Percentiles rank a stretch among this genome's conserved stretches.
These are phyloP conservation scores for Fulmarus glacialis DNA, from an alignment of 2,113 vertebrate genomes.

Conservation along the genomic window DNA sequence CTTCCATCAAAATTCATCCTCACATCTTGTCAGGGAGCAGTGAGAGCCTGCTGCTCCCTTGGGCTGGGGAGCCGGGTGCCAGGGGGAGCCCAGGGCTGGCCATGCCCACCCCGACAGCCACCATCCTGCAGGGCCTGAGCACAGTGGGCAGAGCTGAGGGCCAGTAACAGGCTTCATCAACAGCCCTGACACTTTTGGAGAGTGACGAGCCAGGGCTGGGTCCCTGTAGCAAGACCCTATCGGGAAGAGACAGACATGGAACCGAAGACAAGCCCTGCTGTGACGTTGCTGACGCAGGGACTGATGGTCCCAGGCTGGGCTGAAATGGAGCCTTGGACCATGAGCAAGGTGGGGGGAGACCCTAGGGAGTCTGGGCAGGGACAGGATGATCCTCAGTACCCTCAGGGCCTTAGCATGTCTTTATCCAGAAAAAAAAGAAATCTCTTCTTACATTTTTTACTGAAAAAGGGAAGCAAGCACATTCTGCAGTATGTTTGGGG, in stretches of 20 bases:
- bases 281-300: fast-evolving
- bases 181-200: not conserved
- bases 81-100: not conserved
- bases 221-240: not conserved
- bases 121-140: not conserved
- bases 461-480: not conserved
- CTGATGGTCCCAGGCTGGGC: not conserved
- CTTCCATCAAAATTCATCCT: not conserved
- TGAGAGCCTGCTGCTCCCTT: not conserved
- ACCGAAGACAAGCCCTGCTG: not conserved
- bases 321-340: not conserved
- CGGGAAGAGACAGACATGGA: not conserved
- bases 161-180: not conserved
- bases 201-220: fast-evolving
- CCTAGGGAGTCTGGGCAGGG: not conserved
- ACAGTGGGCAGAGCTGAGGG: not conserved
- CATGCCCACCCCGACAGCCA: fast-evolving
- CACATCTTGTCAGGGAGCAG: not conserved
- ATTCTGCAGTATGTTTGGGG: not conserved
- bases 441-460: not conserved
- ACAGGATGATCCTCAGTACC: not conserved
- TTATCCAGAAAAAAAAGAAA: not conserved
- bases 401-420: not conserved
- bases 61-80: fast-evolving
- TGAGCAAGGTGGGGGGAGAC: not conserved